Evolutionary conservation across 1,140 invertebrate species (phyloP), one percentile per base, ranked within the genome.

Genomic region (Drosophila subobscura): DNA sequence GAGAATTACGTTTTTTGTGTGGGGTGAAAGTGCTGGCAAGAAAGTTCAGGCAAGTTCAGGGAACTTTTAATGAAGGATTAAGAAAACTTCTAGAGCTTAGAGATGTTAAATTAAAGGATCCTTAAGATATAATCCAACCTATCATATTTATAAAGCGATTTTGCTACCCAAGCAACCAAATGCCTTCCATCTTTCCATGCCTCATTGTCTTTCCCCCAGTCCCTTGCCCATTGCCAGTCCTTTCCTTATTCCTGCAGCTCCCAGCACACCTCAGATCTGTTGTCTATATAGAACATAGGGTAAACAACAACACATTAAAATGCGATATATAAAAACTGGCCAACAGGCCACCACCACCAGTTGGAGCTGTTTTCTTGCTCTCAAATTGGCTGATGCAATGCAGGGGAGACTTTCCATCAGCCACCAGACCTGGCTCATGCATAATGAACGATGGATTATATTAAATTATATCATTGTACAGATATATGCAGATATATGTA

Each of bases 361-460:
- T 67, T 75, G 5, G 23, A 66, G 79, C 54, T 74, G 64, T 78
- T 83, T 64, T 84, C 65, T 72, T 51, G 49, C 46, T 45, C 44
- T 45, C 37, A 29, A 77, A 85, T 79, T 83, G 89, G 89, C 89
- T 90, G 89, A 90, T 90, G 89, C 89, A 90, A 90, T 90, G 72
- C 51, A 72, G 42, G 57, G 51, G 42, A 66, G 52, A 75, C 29
- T 77, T 90, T 90, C 85, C 89, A 83, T 89, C 79, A 90, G 70
- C 12, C 42, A 59, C 53, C 53, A 20, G 16, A 20, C 16, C 3
- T 37, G 56, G 27, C 58, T 54, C 50, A 74, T 74, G 74, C 77
- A 72, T 76, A 76, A 80, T 58, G 29, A 33, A 54, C 37, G 42
- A 16, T 60, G n/a, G 23, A 41, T 51, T 23, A 66, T 40, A 61